Evolutionary conservation across 2,797 vertebrate species (phyloP).

Genomic region (Anolis apletophallus): DNA sequence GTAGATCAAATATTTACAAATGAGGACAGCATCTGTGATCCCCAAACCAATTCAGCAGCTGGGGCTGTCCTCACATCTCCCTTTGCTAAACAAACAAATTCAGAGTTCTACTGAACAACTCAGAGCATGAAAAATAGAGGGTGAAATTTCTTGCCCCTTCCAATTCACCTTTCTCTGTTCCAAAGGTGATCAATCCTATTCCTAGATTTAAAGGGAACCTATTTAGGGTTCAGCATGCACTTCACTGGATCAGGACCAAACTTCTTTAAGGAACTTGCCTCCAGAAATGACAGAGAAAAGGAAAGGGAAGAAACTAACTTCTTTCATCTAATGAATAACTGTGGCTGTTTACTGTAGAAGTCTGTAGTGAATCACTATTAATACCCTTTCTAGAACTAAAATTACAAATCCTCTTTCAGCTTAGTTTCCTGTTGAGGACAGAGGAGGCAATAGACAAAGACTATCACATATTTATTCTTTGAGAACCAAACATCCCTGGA

Average conservation of each 20-base stretch:
- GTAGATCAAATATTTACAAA: not conserved
- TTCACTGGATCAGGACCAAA: slow-evolving; percentile 48
- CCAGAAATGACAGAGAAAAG: slow-evolving; percentile 53
- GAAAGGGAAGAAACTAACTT: slow-evolving; percentile 50
- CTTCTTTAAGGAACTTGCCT: slow-evolving; percentile 48
- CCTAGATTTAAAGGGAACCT: no score
- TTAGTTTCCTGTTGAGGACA: slow-evolving; percentile 64
- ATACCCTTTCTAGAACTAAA: slow-evolving; percentile 56
- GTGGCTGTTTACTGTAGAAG: slow-evolving; percentile 44
- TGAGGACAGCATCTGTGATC: not conserved
- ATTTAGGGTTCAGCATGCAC: not conserved
- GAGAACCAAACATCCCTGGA: slow-evolving; percentile 63
- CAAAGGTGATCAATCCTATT: not conserved
- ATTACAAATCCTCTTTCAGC: slow-evolving; percentile 61
- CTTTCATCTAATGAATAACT: slow-evolving; percentile 61
- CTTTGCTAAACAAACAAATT: not conserved
- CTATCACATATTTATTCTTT: slow-evolving; percentile 64
- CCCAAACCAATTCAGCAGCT: not conserved
- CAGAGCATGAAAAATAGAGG: not conserved
- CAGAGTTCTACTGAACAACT: not conserved
- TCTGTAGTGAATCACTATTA: slow-evolving; percentile 56
- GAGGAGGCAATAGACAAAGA: slow-evolving; percentile 64
- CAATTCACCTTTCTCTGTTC: not conserved
- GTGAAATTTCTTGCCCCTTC: no score
- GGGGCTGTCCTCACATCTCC: no score